phyloP scores from a whole-genome alignment of 1,140 invertebrate genomes.

The Varroa destructor region DNA sequence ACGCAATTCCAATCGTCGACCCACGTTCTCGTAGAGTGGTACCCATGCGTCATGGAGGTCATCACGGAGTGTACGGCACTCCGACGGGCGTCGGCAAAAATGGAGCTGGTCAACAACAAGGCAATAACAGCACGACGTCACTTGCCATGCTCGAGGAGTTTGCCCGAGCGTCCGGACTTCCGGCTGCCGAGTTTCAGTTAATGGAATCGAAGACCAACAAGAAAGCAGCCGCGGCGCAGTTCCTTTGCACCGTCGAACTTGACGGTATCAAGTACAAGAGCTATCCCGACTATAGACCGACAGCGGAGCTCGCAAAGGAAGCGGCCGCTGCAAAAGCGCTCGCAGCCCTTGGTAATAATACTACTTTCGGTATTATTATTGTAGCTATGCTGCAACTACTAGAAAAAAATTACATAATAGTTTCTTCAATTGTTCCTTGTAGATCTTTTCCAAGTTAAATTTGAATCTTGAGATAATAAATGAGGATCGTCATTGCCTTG shows the following conservation, averaged over 20 bases:
- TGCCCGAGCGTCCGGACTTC: neutral
- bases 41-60: neutral
- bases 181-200: constrained; percentile 1
- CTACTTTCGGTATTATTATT: too few relatives aligned
- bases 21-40: constrained; percentile 25
- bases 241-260: constrained; percentile 23
- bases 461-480: too few relatives aligned
- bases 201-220: constrained; percentile 26
- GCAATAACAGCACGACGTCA: neutral
- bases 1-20: constrained; percentile 26
- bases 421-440: too few relatives aligned
- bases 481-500: too few relatives aligned
- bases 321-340: constrained; percentile 20
- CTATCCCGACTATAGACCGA: constrained; percentile 22
- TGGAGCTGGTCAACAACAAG: too few relatives aligned
- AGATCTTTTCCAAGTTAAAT: too few relatives aligned
- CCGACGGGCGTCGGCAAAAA: neutral
- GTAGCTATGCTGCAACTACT: too few relatives aligned
- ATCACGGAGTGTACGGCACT: constrained; percentile 1
- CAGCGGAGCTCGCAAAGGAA: constrained; percentile 14
- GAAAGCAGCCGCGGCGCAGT: constrained; percentile 13
- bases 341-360: constrained; percentile 11
- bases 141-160: constrained; percentile 18
- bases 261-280: constrained; percentile 23
- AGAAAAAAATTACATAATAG: too few relatives aligned